Conservation (phyloP, 2,113 vertebrate genomes). For the Hydrolagus affinis region DNA sequence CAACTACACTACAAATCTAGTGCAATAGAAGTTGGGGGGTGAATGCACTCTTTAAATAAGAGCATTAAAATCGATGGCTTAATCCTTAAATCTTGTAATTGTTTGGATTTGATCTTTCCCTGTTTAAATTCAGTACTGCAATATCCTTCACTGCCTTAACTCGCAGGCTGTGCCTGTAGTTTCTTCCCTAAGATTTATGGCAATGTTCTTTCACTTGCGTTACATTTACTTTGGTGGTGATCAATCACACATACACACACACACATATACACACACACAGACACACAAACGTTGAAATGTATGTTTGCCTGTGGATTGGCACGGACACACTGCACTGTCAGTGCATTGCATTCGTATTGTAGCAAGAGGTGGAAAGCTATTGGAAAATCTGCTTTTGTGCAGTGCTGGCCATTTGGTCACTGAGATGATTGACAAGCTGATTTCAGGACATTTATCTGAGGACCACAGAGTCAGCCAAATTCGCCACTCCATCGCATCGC, state of each 20-base stretch:
- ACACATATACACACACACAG: too few relatives aligned
- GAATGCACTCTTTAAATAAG: neutral
- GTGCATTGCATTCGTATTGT: neutral
- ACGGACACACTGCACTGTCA: too few relatives aligned
- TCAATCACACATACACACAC: neutral
- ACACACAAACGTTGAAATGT: neutral
- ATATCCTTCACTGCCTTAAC: too few relatives aligned
- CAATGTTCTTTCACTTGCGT: neutral
- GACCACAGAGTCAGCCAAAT: too few relatives aligned
- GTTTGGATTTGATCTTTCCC: neutral
- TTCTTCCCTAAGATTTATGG: too few relatives aligned
- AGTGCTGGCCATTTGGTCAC: neutral
- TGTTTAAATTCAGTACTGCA: too few relatives aligned
- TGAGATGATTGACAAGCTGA: neutral
- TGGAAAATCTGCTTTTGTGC: neutral
- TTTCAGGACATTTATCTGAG: neutral
- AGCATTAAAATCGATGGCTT: too few relatives aligned
- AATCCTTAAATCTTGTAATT: neutral
- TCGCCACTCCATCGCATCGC: too few relatives aligned
- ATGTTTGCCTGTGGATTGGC: too few relatives aligned
- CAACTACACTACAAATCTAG: too few relatives aligned
- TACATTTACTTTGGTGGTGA: neutral
- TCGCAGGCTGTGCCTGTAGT: too few relatives aligned
- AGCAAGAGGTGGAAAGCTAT: neutral
- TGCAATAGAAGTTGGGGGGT: neutral